Percentiles rank a stretch among this genome's conserved stretches.
Evolutionary conservation across 1,140 invertebrate genomes (phyloP).

Genomic region (Drosophila triauraria): DNA sequence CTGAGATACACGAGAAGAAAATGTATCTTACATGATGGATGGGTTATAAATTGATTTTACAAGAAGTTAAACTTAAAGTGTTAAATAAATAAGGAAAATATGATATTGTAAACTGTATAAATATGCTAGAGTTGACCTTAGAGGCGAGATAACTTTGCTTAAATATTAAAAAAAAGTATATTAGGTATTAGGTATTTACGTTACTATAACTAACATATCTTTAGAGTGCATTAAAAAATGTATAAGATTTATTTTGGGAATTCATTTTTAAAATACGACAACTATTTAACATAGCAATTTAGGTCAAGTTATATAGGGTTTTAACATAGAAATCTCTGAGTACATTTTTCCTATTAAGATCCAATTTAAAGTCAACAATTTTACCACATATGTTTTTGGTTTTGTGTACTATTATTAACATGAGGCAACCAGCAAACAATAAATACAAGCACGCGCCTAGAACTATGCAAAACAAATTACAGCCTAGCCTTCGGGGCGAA

Average conservation of each 20-base stretch:
- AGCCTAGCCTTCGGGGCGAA: constrained; percentile 20
- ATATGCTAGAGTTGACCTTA: neutral
- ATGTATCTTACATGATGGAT: neutral
- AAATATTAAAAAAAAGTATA: too few relatives aligned
- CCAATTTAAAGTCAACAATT: neutral
- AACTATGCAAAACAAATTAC: constrained; percentile 76
- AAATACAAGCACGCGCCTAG: constrained; percentile 66
- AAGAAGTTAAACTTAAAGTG: neutral
- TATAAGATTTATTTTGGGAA: too few relatives aligned
- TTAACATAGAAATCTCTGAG: neutral
- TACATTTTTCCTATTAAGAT: neutral
- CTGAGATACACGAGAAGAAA: neutral
- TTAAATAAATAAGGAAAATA: neutral
- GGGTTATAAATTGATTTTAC: neutral
- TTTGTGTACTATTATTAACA: constrained; percentile 11
- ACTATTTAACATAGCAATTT: too few relatives aligned
- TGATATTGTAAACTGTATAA: neutral
- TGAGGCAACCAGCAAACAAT: constrained; percentile 57
- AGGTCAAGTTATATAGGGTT: neutral
- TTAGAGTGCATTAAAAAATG: too few relatives aligned
- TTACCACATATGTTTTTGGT: constrained; percentile 2
- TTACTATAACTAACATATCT: too few relatives aligned
- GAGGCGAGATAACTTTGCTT: too few relatives aligned
- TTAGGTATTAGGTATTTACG: too few relatives aligned
- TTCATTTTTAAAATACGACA: too few relatives aligned